Percentiles rank a stretch among this genome's conserved stretches.
These are phyloP conservation scores for Lithophane semibrunnea DNA, from an alignment of 2,888 invertebrate genomes.

Conservation along the genomic window DNA sequence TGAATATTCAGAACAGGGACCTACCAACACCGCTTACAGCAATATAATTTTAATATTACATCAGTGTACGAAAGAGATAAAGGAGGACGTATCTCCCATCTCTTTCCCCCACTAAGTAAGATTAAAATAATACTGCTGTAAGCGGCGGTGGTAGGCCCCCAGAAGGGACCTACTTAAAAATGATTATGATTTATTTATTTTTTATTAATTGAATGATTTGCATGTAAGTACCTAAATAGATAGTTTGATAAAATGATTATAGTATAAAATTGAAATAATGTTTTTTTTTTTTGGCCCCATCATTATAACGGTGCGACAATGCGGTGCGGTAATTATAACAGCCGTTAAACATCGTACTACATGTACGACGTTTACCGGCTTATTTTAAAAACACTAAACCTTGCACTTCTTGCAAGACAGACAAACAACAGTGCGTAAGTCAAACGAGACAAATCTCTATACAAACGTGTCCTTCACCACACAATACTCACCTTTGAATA, in stretches of 20 bases:
- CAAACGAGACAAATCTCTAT: slow-evolving; percentile 1
- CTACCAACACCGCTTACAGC: background rate
- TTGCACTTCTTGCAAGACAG: background rate
- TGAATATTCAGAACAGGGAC: background rate
- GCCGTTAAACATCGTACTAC: background rate
- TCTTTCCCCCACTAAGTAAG: too few species aligned
- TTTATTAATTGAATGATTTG: too few species aligned
- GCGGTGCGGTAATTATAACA: too few species aligned
- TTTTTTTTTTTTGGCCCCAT: background rate
- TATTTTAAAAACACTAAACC: background rate
- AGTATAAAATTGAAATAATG: background rate
- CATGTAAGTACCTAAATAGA: background rate
- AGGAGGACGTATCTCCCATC: too few species aligned
- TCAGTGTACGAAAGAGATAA: too few species aligned
- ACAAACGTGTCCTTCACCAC: background rate
- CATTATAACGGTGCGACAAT: background rate
- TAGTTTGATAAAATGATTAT: too few species aligned
- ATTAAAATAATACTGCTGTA: too few species aligned
- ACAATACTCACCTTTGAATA: too few species aligned
- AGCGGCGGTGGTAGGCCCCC: too few species aligned
- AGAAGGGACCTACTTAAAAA: too few species aligned
- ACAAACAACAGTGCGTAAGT: background rate
- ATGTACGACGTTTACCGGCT: background rate
- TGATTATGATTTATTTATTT: too few species aligned
- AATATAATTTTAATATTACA: too few species aligned